These are phyloP conservation scores for Zaprionus taronus DNA, from an alignment of 1,140 invertebrate species.

Conservation along the genomic window DNA sequence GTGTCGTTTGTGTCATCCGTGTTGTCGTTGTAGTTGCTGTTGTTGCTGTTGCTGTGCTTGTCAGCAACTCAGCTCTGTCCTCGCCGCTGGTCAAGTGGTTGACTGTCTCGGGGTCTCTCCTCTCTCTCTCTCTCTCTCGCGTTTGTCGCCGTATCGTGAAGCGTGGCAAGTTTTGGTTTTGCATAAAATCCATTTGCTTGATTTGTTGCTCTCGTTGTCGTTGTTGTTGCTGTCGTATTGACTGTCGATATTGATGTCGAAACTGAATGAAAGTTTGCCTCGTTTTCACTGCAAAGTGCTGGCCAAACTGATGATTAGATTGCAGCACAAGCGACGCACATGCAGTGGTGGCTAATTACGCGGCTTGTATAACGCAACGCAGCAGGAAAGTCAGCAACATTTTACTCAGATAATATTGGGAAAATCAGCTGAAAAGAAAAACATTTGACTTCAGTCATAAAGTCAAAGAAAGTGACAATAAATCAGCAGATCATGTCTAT, in stretches of 20 bases:
- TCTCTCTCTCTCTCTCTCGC: background rate
- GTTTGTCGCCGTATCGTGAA: constrained; percentile 47
- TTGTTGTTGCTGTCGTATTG: constrained; percentile 29
- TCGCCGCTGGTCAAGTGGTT: constrained; percentile 44
- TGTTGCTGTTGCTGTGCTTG: constrained; percentile 44
- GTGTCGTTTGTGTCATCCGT: constrained; percentile 62
- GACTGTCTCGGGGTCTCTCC: constrained; percentile 38
- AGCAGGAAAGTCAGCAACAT: constrained; percentile 28
- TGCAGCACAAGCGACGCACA: constrained; percentile 37
- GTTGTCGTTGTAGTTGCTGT: constrained; percentile 39
- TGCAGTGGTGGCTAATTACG: constrained; percentile 66
- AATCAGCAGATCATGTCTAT: background rate
- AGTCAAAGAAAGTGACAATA: background rate
- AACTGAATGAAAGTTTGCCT: constrained; percentile 75
- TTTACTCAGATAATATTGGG: background rate
- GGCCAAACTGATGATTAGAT: constrained; percentile 65
- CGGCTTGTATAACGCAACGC: constrained; percentile 26
- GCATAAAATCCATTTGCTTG: constrained; percentile 54
- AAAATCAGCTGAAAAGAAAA: background rate
- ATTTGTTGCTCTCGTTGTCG: constrained; percentile 26
- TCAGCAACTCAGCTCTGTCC: constrained; percentile 43
- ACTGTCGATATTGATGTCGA: constrained; percentile 42
- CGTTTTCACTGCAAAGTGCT: constrained; percentile 72
- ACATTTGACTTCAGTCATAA: background rate
- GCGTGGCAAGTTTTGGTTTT: constrained; percentile 57